Base-by-base conservation (phyloP, 2,797 vertebrate genomes). In the Oceanodroma leucorhoa region DNA sequence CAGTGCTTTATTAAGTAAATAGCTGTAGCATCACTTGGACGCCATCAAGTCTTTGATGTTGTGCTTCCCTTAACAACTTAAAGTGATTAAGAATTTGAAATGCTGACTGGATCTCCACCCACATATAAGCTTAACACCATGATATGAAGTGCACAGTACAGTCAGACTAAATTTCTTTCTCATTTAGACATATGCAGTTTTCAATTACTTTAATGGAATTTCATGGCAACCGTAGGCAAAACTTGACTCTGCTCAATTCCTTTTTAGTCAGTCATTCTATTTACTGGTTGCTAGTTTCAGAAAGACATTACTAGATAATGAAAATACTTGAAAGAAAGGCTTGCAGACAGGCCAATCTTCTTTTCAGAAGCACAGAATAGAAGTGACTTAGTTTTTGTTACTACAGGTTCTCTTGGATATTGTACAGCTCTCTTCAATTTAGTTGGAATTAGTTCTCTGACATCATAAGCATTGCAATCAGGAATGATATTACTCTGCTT, bases 51-150 rank as follows among this genome's bases (percentile, higher is more conserved):
- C 70, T 70, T 43, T 83, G 46, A 94, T 54, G 40, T 14, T 64
- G 60, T 80, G 60, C 62, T 89, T 79, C 54, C 57, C 27, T 53
- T 69, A 86, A 61, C 41, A 81, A 86, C 61, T 46, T 34, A 20
- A 76, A 73, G 32, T 29, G 53, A 91, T 67, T 75, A 91, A 87
- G 71, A 80, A 89, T 66, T 84, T 78, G 71, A 96, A 93, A 84
- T 40, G 38, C 53, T 92, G 71, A 71, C 72, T 87, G 61, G 38
- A 82, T 76, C 40, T 90, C 55, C 41, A 91, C 40, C 40, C 61
- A 80, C 17, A 18, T 30, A 45, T 3, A 60, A 1, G 4, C 80
- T 89, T 77, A 77, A 53, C 14, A 62, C 7, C 51, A 50, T 13
- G 23, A 60, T 65, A 70, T 7, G n/a, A 94, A 87, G 45, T 29